Conservation (phyloP, 2,797 vertebrate genomes). For the Silurus aristotelis region DNA sequence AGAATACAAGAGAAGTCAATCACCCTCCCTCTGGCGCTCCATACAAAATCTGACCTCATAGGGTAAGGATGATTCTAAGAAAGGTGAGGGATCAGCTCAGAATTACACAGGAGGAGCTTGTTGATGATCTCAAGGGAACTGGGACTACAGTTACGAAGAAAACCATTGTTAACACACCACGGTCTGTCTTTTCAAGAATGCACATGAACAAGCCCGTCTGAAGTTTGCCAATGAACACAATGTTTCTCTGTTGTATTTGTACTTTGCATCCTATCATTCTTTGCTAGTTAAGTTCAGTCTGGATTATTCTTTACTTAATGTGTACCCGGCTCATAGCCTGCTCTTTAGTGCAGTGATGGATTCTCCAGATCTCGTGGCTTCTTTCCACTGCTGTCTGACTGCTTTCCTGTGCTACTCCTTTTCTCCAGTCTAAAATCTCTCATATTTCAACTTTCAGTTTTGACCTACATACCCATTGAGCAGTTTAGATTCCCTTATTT, state of each 20-base stretch:
- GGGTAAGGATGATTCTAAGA: too few species aligned
- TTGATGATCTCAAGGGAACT: too few species aligned
- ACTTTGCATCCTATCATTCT: constrained; percentile 6
- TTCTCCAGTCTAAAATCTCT: constrained; percentile 50
- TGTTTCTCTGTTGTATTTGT: not conserved
- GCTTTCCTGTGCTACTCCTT: constrained; percentile 63
- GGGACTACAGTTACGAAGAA: too few species aligned
- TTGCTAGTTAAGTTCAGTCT: constrained; percentile 18
- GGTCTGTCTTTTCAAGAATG: too few species aligned
- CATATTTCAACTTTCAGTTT: constrained; percentile 42
- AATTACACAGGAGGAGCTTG: too few species aligned
- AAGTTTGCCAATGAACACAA: too few species aligned
- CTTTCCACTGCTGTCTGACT: constrained; percentile 58
- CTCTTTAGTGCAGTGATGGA: constrained; percentile 57
- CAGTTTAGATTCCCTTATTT: not conserved
- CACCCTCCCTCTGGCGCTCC: too few species aligned
- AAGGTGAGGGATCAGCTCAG: too few species aligned
- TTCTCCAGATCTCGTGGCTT: constrained; percentile 68
- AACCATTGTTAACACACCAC: too few species aligned
- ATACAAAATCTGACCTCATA: too few species aligned
- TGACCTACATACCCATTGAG: not conserved
- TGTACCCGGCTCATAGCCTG: constrained; percentile 33
- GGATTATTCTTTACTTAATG: constrained; percentile 44
- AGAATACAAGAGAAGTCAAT: too few species aligned
- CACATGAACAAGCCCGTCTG: too few species aligned